Percentiles rank a stretch among this genome's conserved stretches.
Evolutionary conservation across 2,113 vertebrate genomes (phyloP).

Genomic region (Python bivittatus): DNA sequence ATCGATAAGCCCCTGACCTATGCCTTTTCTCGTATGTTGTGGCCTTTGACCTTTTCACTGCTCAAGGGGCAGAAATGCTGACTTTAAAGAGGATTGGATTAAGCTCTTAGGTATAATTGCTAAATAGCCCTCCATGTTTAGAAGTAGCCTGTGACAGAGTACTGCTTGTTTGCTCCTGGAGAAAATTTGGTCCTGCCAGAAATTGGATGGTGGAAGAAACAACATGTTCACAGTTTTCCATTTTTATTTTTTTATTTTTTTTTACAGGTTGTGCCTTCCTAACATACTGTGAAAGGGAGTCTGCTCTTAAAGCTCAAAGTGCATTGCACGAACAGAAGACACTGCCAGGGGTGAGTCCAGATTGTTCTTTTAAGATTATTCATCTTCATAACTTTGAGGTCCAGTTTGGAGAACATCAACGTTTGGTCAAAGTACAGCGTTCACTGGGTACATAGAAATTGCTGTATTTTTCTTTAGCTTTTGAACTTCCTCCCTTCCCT

Average conservation of each 20-base stretch:
- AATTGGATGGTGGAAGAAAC: background rate
- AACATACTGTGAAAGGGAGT: constrained; percentile 85
- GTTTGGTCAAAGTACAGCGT: constrained; percentile 35
- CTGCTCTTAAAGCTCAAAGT: constrained; percentile 84
- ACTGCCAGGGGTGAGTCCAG: constrained; percentile 80
- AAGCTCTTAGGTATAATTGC: background rate
- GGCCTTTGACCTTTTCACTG: too few species aligned
- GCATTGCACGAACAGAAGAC: constrained; percentile 85
- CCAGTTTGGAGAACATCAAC: background rate
- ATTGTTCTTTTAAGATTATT: background rate
- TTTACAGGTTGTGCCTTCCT: constrained; percentile 82
- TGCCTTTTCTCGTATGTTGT: background rate
- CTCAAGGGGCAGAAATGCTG: background rate
- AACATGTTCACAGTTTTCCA: background rate
- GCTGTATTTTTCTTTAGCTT: background rate
- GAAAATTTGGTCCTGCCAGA: background rate
- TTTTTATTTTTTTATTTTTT: constrained; percentile 24
- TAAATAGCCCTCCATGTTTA: background rate
- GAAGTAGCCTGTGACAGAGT: too few species aligned
- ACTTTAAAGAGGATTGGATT: background rate
- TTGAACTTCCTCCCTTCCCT: background rate
- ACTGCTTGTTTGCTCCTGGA: background rate
- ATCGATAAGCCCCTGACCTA: background rate
- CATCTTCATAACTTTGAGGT: background rate
- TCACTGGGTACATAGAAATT: background rate